These are phyloP conservation scores for Siniperca knerii DNA, from an alignment of 2,113 vertebrate species.

Conservation along the genomic window DNA sequence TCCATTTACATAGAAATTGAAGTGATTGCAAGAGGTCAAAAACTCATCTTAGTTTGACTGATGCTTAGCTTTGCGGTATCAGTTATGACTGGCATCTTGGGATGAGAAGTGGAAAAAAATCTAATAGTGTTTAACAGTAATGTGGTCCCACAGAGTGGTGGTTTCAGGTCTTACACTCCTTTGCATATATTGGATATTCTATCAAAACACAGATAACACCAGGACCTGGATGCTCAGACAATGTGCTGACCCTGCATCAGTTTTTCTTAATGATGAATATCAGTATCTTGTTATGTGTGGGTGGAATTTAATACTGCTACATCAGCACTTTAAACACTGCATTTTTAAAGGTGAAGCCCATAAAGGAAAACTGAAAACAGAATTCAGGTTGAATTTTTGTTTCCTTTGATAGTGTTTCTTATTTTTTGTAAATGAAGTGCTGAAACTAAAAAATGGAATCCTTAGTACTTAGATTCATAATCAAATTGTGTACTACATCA, in stretches of 20 bases:
- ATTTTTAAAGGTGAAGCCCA: background rate
- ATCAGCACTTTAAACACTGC: conserved; percentile 16
- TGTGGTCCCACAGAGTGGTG: background rate
- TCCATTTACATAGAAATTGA: conserved; percentile 43
- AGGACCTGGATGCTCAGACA: conserved; percentile 16
- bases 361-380: background rate
- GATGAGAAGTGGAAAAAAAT: background rate
- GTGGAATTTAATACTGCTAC: conserved; percentile 15
- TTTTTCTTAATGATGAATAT: conserved; percentile 47
- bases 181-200: conserved; percentile 27
- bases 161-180: conserved; percentile 21
- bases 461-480: background rate
- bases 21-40: conserved; percentile 27
- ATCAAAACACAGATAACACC: conserved; percentile 25
- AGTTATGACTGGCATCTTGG: conserved; percentile 3
- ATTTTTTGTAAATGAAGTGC: background rate
- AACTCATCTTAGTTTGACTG: conserved; percentile 27
- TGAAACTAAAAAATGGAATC: background rate
- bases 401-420: background rate
- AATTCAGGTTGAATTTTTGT: too few species aligned
- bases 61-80: conserved; percentile 26
- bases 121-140: background rate
- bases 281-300: conserved; percentile 28
- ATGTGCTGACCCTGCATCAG: conserved; percentile 30
- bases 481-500: background rate